phyloP scores from a whole-genome alignment of 2,888 invertebrate genomes.

The Chrysodeixis includens region DNA sequence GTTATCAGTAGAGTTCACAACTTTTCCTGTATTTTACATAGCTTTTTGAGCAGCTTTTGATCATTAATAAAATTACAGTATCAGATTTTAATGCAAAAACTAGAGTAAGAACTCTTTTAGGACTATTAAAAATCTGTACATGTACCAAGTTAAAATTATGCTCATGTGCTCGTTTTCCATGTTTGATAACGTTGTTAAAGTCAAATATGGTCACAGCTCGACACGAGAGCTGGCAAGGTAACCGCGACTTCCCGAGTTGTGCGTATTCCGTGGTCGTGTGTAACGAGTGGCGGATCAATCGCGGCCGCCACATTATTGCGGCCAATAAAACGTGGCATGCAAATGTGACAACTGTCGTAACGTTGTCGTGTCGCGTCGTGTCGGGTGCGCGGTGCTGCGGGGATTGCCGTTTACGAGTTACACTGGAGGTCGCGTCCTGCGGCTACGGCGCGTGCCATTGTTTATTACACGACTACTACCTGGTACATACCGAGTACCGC shows the following conservation, averaged over 20 bases:
- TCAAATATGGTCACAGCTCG: neutral
- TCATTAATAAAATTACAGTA: neutral
- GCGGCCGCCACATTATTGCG: constrained; percentile 7
- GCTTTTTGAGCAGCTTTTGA: neutral
- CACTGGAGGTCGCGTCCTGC: constrained; percentile 30
- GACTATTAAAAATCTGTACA: no score
- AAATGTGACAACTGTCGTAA: constrained; percentile 27
- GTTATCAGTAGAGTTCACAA: no score
- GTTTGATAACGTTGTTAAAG: neutral
- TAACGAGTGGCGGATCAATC: neutral
- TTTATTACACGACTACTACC: constrained; percentile 13
- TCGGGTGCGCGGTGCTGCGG: constrained; percentile 22
- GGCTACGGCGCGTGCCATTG: constrained; percentile 34
- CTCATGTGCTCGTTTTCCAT: neutral
- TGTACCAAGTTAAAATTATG: no score
- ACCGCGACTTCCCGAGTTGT: neutral
- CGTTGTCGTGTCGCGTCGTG: constrained; percentile 4
- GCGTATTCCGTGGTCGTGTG: neutral
- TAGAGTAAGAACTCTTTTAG: no score
- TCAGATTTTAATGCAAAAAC: no score
- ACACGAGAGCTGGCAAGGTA: neutral
- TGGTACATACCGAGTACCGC: constrained; percentile 13
- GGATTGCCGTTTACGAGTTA: constrained; percentile 52
- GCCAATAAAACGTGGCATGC: constrained; percentile 37
- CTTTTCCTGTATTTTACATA: neutral